These are phyloP conservation scores for Ornithorhynchus anatinus DNA, from an alignment of 2,113 vertebrate species.

Conservation along the genomic window DNA sequence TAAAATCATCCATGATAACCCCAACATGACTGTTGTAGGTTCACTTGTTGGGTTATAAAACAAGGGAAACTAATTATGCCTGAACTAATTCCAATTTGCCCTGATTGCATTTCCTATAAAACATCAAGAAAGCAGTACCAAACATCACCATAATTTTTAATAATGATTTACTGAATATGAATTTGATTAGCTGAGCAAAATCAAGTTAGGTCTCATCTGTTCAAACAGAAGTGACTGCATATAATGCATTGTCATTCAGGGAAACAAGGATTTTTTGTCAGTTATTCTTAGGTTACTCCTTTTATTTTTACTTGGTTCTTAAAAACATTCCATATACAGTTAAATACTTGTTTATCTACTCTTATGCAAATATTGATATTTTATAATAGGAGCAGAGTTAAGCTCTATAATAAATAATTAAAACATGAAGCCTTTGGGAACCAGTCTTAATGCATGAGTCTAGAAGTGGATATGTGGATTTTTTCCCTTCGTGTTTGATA, in stretches of 20 bases:
- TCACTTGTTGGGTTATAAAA: not conserved
- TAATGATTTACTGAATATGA: not conserved
- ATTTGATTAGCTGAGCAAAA: not conserved
- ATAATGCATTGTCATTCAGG: slow-evolving; percentile 1
- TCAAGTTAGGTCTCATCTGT: not conserved
- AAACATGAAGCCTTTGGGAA: slow-evolving; percentile 24
- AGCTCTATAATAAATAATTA: slow-evolving; percentile 31
- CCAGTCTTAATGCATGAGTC: not conserved
- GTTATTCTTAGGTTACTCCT: slow-evolving; percentile 31
- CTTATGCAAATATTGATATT: slow-evolving; percentile 28
- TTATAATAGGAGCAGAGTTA: slow-evolving; percentile 39
- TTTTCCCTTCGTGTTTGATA: too few species aligned
- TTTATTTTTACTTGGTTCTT: slow-evolving; percentile 22
- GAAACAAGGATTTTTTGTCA: slow-evolving; percentile 29
- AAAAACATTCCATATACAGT: slow-evolving; percentile 27
- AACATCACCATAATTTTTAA: not conserved
- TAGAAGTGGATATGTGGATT: too few species aligned
- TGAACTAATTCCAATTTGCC: not conserved
- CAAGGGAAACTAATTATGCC: not conserved
- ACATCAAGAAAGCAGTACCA: not conserved
- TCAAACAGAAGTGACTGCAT: not conserved
- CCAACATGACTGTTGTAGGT: not conserved
- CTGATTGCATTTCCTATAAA: not conserved
- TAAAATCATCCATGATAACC: not conserved
- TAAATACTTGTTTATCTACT: slow-evolving; percentile 28